Conservation (phyloP, 2,797 vertebrate genomes). For the Sphenopsis melanotis region DNA sequence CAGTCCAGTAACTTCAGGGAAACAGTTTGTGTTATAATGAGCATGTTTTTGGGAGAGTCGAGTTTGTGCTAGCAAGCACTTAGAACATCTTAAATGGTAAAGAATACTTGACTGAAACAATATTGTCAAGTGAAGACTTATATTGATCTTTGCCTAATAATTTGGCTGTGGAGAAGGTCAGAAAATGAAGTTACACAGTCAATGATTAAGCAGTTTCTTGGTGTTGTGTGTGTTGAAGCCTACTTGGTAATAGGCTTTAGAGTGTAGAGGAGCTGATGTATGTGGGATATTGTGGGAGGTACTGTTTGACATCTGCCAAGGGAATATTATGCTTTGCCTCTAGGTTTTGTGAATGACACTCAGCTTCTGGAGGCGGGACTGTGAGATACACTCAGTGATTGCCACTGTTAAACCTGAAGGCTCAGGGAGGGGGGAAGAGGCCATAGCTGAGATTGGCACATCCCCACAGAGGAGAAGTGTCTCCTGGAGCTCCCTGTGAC, state of each 20-base stretch:
- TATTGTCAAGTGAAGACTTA: background rate
- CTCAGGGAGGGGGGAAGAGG: background rate
- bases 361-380: slow-evolving; percentile 46
- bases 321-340: slow-evolving; percentile 47
- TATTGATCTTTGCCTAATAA: background rate
- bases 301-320: slow-evolving; percentile 59
- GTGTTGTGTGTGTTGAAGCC: slow-evolving; percentile 17
- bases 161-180: background rate
- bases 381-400: background rate
- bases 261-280: slow-evolving; percentile 38
- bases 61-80: background rate
- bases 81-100: background rate
- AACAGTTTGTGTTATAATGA: background rate
- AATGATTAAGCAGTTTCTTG: background rate
- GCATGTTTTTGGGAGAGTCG: background rate
- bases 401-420: slow-evolving; percentile 21
- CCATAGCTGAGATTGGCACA: background rate
- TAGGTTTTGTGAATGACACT: slow-evolving; percentile 61
- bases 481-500: background rate
- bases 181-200: background rate
- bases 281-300: slow-evolving; percentile 59
- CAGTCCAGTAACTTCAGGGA: background rate
- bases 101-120: background rate
- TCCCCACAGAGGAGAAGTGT: background rate
- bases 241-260: slow-evolving; percentile 25